These are phyloP conservation scores for Macrophya annulata DNA, from an alignment of 2,888 invertebrate genomes.

Conservation along the genomic window DNA sequence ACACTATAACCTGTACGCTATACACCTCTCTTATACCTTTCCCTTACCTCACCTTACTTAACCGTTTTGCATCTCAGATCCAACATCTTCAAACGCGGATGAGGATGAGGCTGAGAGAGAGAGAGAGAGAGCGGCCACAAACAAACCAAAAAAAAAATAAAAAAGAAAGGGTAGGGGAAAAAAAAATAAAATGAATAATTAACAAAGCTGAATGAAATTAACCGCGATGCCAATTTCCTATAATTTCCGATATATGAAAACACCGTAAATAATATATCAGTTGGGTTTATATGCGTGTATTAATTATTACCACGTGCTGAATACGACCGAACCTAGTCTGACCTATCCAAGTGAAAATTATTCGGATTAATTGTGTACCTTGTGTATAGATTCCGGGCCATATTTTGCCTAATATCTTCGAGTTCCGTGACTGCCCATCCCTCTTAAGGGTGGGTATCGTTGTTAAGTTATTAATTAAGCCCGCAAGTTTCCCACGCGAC, in stretches of 20 bases:
- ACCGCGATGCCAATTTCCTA: background rate
- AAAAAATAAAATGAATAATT: background rate
- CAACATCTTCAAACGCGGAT: background rate
- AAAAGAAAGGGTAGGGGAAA: too few species aligned
- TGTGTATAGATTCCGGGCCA: background rate
- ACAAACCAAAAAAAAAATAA: background rate
- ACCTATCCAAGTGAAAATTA: background rate
- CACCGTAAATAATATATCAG: too few species aligned
- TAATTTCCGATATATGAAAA: background rate
- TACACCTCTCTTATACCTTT: background rate
- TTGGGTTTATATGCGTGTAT: background rate
- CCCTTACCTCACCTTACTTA: background rate
- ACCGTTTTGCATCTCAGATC: background rate
- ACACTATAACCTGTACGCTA: background rate
- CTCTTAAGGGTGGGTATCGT: background rate
- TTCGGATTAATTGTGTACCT: background rate
- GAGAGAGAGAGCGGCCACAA: background rate
- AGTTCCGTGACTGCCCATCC: background rate
- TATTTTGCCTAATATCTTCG: background rate
- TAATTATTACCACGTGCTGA: conserved; percentile 11
- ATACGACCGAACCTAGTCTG: background rate
- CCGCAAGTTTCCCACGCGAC: background rate
- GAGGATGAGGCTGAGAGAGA: background rate
- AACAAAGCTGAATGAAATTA: background rate
- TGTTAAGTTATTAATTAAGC: conserved; percentile 37